A percentile compares a stretch with the other conserved stretches of the same genome.
phyloP scores from a whole-genome alignment of 2,113 vertebrate species.

The Paratilapia polleni region DNA sequence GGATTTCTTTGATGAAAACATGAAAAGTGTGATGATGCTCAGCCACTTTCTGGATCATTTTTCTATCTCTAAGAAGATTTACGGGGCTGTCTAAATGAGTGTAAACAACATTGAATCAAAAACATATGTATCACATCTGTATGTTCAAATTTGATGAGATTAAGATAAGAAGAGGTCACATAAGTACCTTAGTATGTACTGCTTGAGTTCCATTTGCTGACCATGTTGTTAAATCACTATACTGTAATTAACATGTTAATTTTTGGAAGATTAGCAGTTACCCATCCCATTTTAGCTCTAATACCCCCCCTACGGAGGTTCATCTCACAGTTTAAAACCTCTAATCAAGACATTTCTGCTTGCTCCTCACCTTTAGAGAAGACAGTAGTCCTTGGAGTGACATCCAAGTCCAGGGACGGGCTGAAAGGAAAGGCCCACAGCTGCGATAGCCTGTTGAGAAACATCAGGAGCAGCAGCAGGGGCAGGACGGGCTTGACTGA shows the following conservation, averaged over 20 bases:
- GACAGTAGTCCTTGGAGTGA: conserved; percentile 79
- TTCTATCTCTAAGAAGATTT: not conserved
- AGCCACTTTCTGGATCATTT: not conserved
- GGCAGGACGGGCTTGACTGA: conserved; percentile 23
- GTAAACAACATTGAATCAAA: not conserved
- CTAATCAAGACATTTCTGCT: not conserved
- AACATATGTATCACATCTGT: not conserved
- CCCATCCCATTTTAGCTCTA: not conserved
- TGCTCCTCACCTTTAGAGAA: conserved; percentile 71
- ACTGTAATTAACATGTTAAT: fast-evolving
- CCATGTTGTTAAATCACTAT: not conserved
- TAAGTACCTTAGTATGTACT: not conserved
- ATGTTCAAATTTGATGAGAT: not conserved
- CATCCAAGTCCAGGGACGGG: conserved; percentile 77
- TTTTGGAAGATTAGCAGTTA: not conserved
- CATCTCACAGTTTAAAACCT: not conserved
- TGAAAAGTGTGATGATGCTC: not conserved
- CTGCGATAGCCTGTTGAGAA: conserved; percentile 46
- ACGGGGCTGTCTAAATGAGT: fast-evolving
- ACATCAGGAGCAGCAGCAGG: conserved; percentile 51
- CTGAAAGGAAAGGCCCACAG: conserved; percentile 80
- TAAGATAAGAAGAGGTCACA: not conserved
- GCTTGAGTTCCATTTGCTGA: not conserved
- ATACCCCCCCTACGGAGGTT: not conserved
- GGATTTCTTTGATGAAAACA: not conserved